Percentiles rank a stretch among this genome's conserved stretches.
Conservation (phyloP, 2,113 vertebrate species). For the Sturnus vulgaris region DNA sequence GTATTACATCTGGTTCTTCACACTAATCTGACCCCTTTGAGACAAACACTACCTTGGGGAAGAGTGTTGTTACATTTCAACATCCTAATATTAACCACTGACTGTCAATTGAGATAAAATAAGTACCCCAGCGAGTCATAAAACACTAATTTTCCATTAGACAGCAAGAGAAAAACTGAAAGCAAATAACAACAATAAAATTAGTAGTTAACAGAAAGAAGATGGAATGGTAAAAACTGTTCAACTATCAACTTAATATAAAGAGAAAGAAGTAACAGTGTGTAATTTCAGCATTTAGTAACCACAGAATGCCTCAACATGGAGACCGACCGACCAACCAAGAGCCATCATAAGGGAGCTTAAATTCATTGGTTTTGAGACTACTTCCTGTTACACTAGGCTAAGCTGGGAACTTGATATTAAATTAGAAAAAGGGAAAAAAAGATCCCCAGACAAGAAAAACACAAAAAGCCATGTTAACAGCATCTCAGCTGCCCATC, state of each 20-base stretch:
- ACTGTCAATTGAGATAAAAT: neutral
- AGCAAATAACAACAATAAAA: conserved; percentile 22
- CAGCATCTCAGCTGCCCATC: neutral
- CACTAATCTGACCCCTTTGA: neutral
- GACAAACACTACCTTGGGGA: neutral
- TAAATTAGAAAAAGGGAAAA: neutral
- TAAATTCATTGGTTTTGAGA: neutral
- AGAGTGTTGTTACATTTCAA: neutral
- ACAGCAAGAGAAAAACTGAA: conserved; percentile 1
- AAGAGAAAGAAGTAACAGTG: neutral
- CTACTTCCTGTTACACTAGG: neutral
- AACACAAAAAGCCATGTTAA: neutral
- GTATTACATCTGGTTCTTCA: conserved; percentile 20
- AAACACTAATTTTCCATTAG: conserved; percentile 9
- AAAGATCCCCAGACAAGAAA: neutral
- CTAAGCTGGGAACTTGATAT: neutral
- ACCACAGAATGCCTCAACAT: neutral
- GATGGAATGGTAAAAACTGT: neutral
- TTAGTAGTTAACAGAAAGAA: neutral
- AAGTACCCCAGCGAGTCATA: neutral
- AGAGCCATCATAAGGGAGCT: neutral
- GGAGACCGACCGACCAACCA: neutral
- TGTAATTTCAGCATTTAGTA: neutral
- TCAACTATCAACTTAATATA: neutral
- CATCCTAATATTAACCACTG: neutral